Evolutionary conservation across 1,140 invertebrate genomes (phyloP).

Genomic region (Heliconius eleuchia): DNA sequence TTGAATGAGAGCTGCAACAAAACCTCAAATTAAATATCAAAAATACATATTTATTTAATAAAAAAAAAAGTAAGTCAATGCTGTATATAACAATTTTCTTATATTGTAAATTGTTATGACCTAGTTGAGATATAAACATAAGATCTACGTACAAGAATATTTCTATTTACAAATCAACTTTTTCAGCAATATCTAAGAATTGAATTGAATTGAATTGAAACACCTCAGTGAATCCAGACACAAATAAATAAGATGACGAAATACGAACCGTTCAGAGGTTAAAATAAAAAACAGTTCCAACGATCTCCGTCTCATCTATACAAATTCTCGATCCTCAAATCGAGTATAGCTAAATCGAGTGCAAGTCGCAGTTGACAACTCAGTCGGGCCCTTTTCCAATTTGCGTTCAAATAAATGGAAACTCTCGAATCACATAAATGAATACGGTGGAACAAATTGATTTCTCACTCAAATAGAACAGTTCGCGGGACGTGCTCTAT

Average conservation of each 20-base stretch:
- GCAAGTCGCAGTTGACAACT: slow-evolving; percentile 53
- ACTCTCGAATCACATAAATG: slow-evolving; percentile 71
- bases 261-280: not conserved
- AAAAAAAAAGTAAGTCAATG: too few species aligned
- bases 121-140: too few species aligned
- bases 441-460: slow-evolving; percentile 74
- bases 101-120: too few species aligned
- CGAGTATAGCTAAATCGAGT: slow-evolving; percentile 35
- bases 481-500: slow-evolving; percentile 45
- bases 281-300: slow-evolving; percentile 1
- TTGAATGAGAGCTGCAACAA: too few species aligned
- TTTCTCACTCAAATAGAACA: slow-evolving; percentile 74
- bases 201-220: not conserved
- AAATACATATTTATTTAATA: too few species aligned
- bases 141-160: too few species aligned
- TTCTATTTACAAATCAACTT: not conserved
- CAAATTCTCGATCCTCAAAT: slow-evolving; percentile 18
- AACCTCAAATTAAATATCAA: too few species aligned
- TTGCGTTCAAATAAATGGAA: slow-evolving; percentile 71
- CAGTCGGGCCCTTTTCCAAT: slow-evolving; percentile 69
- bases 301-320: slow-evolving; percentile 6
- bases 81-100: too few species aligned
- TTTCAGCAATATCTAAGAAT: not conserved
- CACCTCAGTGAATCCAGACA: not conserved
- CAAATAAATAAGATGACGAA: slow-evolving; percentile 14